phyloP scores from a whole-genome alignment of 2,113 vertebrate genomes.

The Tupaia tana region DNA sequence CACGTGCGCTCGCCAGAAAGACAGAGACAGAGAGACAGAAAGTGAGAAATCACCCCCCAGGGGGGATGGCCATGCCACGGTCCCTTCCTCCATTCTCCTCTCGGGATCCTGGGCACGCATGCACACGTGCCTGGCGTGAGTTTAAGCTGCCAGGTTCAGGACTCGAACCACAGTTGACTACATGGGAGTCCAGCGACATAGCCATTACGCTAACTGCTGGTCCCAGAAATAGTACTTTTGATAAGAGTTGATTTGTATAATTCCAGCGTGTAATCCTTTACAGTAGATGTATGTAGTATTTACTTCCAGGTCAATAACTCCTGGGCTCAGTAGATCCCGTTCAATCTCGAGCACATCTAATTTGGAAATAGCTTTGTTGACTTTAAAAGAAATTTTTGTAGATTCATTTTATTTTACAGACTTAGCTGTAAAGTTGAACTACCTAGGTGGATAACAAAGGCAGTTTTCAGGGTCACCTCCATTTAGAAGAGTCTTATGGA shows the following conservation, averaged over 20 bases:
- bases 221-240: neutral
- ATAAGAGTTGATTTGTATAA: neutral
- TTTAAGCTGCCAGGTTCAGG: too few species aligned
- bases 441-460: neutral
- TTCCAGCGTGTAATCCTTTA: neutral
- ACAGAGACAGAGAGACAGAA: too few species aligned
- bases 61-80: too few species aligned
- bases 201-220: too few species aligned
- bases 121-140: too few species aligned
- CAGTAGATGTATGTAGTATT: neutral
- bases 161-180: too few species aligned
- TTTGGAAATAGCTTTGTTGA: constrained; percentile 55
- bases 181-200: too few species aligned
- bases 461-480: neutral
- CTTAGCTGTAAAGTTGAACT: constrained; percentile 36
- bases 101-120: too few species aligned
- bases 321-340: neutral
- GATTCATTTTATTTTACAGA: constrained; percentile 30
- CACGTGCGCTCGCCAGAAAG: too few species aligned
- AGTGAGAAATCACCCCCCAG: too few species aligned
- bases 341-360: neutral
- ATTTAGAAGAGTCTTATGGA: neutral
- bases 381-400: constrained; percentile 10
- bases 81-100: too few species aligned
- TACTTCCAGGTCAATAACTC: constrained; percentile 31